Evolutionary conservation across 2,797 vertebrate genomes (phyloP).

Genomic region (Chloroceryle amazona): DNA sequence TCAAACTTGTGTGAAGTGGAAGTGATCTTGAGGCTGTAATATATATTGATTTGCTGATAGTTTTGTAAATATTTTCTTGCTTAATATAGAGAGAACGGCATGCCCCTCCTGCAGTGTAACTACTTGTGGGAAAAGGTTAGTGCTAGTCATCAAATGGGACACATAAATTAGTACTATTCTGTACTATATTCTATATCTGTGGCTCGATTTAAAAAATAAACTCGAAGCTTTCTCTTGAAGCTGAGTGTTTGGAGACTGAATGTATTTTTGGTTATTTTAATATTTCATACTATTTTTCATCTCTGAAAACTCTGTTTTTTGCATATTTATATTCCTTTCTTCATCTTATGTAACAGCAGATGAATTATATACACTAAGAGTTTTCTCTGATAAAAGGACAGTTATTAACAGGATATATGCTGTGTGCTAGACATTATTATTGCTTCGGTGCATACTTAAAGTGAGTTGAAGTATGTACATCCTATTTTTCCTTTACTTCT

Average conservation of each 20-base stretch:
- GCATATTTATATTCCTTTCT: not conserved
- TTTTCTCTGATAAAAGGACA: not conserved
- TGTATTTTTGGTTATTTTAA: not conserved
- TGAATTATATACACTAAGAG: not conserved
- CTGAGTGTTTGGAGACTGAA: not conserved
- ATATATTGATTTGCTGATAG: conserved; percentile 39
- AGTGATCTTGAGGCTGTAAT: conserved; percentile 33
- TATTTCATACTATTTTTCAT: not conserved
- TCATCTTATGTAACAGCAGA: not conserved
- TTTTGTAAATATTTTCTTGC: conserved; percentile 46
- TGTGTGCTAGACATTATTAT: not conserved
- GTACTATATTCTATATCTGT: conserved; percentile 3
- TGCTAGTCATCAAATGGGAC: not conserved
- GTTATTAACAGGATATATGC: not conserved
- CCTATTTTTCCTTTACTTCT: not conserved
- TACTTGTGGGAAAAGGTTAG: not conserved
- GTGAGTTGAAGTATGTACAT: not conserved
- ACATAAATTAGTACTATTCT: conserved; percentile 46
- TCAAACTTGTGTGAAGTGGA: conserved; percentile 49
- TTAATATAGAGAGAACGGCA: conserved; percentile 18
- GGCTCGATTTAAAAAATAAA: not conserved
- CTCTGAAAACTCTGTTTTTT: not conserved
- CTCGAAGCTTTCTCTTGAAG: conserved; percentile 8
- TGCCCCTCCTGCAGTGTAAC: not conserved
- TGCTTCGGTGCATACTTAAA: not conserved